Percentiles rank a stretch among this genome's conserved stretches.
These are phyloP conservation scores for Etheostoma cragini DNA, from an alignment of 2,113 vertebrate species.

Conservation along the genomic window DNA sequence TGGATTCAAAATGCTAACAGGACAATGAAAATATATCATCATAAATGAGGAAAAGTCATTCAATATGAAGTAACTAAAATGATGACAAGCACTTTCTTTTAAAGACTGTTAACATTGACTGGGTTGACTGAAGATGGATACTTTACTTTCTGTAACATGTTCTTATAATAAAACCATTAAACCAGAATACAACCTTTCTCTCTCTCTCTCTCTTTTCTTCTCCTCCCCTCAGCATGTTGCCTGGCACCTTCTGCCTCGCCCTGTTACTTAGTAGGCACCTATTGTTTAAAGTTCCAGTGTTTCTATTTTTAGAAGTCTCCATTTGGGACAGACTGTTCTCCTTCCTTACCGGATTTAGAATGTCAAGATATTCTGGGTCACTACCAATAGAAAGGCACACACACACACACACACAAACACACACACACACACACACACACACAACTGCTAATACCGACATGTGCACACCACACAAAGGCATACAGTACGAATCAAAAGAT, in stretches of 20 bases:
- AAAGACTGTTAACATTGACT: no score
- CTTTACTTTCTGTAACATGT: background rate
- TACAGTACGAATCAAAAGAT: background rate
- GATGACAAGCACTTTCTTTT: no score
- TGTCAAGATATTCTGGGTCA: slow-evolving; percentile 55
- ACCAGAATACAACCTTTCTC: background rate
- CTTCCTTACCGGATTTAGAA: slow-evolving; percentile 27
- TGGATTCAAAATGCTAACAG: no score
- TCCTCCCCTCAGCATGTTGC: no score
- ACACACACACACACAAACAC: background rate
- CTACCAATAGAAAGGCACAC: background rate
- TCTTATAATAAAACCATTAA: background rate
- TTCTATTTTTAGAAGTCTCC: slow-evolving; percentile 53
- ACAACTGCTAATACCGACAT: background rate
- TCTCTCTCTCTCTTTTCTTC: background rate
- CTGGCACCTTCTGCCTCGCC: slow-evolving; percentile 16
- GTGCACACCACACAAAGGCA: background rate
- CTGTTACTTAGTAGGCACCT: slow-evolving; percentile 4
- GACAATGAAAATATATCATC: no score
- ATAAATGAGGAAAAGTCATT: no score
- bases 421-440: background rate
- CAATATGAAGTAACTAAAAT: no score
- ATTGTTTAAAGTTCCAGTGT: slow-evolving; percentile 42
- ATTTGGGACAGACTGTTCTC: slow-evolving; percentile 53
- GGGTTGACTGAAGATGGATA: no score